A percentile compares a stretch with the other conserved stretches of the same genome.
Conservation (phyloP, 2,797 vertebrate genomes). For the Uromys caudimaculatus region DNA sequence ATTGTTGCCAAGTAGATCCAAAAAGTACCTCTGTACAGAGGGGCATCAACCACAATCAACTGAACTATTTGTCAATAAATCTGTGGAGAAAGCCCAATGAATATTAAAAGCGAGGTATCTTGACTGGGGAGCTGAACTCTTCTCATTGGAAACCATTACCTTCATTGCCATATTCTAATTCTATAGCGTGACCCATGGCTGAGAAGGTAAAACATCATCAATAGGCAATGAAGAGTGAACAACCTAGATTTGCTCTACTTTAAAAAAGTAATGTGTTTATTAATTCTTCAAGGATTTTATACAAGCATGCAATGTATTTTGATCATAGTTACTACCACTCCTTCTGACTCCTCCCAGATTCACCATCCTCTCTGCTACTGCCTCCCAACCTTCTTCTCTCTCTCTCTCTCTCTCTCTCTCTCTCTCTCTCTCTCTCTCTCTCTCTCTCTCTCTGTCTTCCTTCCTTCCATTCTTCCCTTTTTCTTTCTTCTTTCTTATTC, state of each 20-base stretch:
- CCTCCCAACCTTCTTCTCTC: background rate
- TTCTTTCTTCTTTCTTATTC: background rate
- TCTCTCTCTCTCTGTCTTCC: accelerated
- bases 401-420: too few relatives aligned
- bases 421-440: accelerated
- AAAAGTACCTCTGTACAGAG: background rate
- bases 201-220: background rate
- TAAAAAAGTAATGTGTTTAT: background rate
- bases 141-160: background rate
- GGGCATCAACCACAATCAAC: background rate
- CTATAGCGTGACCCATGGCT: background rate
- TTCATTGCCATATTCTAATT: background rate
- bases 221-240: background rate
- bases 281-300: background rate
- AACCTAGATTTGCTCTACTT: background rate
- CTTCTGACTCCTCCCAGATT: background rate
- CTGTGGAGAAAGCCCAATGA: background rate
- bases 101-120: background rate
- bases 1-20: background rate
- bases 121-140: background rate
- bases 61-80: background rate
- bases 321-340: background rate
- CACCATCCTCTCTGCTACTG: too few relatives aligned
- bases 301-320: background rate
- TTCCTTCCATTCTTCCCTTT: background rate